Evolutionary conservation across 2,797 vertebrate species (phyloP), one percentile per base, ranked within the genome.

Genomic region (Pangasius krempfi): DNA sequence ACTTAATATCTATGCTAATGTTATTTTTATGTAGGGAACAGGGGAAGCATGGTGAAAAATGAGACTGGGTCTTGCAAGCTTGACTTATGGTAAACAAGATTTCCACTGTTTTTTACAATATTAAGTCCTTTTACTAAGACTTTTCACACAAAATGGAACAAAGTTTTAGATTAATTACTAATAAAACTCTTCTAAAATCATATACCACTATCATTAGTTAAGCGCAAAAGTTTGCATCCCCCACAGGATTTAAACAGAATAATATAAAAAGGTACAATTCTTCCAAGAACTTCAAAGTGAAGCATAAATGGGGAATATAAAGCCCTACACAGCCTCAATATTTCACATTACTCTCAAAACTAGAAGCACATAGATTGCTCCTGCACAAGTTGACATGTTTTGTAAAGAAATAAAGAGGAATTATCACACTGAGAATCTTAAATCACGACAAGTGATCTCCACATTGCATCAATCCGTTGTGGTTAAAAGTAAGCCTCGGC

Each of bases 1-100:
- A 88, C 92, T 92, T 92, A 92, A 92, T 91, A 93, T 91, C 86
- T 90, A 91, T 90, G 89, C 82, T 91, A 89, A 92, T 92, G 83
- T 79, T 87, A 75, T 87, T 89, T 80, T 84, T 84, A 73, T 72
- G n/a, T 56, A 54, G 78, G 70, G 25, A 73, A 58, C 78, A 80
- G n/a, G 56, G 89, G 79, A 88, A 73, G 60, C 84, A 87, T 72
- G 58, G 82, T 52, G 56, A 87, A 80, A 88, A 85, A 87, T 64
- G 33, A 25, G 62, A 47, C 12, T 44, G 40, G 75, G 60, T 86
- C 56, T 89, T 84, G 86, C 73, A 75, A 81, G 85, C 66, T 85
- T 58, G 83, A 86, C 70, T 70, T 50, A 88, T 5, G 62, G 86
- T 70, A 87, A 90, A 58, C 88, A 81, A 91, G 90, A 89, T 88